Base-by-base conservation (phyloP, 1,140 invertebrate genomes). In the Lethocerus indicus region DNA sequence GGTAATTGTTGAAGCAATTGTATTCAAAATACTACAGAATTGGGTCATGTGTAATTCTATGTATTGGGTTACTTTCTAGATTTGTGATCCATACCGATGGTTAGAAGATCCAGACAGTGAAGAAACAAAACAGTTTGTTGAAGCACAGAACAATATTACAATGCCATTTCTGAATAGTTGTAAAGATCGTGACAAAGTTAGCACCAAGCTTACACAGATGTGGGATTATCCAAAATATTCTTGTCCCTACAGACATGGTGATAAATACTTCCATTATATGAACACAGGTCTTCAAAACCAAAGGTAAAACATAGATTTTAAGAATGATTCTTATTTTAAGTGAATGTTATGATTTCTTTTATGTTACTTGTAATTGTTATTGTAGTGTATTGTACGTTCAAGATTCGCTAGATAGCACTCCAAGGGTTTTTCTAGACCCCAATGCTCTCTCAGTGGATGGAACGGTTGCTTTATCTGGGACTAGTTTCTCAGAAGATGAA, bases 201-300 rank as follows among this genome's bases (percentile, higher is more conserved):
- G 81, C 57, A 66, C 74, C 40, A 72, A 79, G 50, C 70, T 98
- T 2, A 95, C 83, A 0, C 79, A 92, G 57, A 68, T 97, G 2
- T 96, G 90, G 90, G 84, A 99, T 67, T 98, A 87, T 70, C 87
- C 90, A 26, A 97, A 95, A 66, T 95, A 86, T 67, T 83, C 86
- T 0, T 87, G 85, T 59, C 92, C 92, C 0, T 77, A 73, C 55
- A 78, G 75, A 60, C 73, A 81, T 60, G 92, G 93, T 13, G 68
- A 81, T 50, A 76, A 78, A 63, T 98, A 94, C 64, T 98, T 89
- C 65, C 94, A 88, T 66, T 86, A 79, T 56, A 84, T 85, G 67
- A 98, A 98, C 65, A 80, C 83, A 25, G 95, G 94, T n/a, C 71
- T 96, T 20, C 90, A 96, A 67, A 95, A 96, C 64, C 92, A 96